phyloP scores from a whole-genome alignment of 2,113 vertebrate genomes.

The Grammomys surdaster region DNA sequence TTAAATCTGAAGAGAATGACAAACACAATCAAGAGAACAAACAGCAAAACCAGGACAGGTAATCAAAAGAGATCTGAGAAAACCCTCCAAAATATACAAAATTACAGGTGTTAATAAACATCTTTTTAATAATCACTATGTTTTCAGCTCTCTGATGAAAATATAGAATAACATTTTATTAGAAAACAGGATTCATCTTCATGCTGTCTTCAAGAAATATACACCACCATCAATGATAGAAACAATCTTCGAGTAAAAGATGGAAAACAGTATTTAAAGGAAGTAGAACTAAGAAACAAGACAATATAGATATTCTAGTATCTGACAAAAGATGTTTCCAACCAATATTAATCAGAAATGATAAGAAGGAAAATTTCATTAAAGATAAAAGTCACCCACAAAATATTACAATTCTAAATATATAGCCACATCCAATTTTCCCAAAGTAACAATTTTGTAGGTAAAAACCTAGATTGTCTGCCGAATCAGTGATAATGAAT shows the following conservation, averaged over 20 bases:
- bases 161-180: background rate
- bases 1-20: background rate
- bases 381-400: background rate
- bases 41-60: background rate
- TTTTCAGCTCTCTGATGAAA: background rate
- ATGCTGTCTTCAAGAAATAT: background rate
- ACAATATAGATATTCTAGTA: background rate
- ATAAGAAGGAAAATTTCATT: background rate
- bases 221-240: background rate
- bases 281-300: background rate
- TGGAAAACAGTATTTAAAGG: background rate
- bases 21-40: background rate
- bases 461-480: background rate
- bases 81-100: background rate
- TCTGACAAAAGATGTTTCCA: background rate
- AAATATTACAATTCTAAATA: background rate
- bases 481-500: background rate
- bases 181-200: background rate
- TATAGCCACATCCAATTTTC: background rate
- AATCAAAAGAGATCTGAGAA: background rate
- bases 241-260: background rate
- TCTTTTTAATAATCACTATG: background rate
- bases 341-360: background rate
- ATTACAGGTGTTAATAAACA: background rate
- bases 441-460: background rate